A percentile compares a stretch with the other conserved stretches of the same genome.
Conservation (phyloP, 2,888 invertebrate genomes). For the Acleris emargana region DNA sequence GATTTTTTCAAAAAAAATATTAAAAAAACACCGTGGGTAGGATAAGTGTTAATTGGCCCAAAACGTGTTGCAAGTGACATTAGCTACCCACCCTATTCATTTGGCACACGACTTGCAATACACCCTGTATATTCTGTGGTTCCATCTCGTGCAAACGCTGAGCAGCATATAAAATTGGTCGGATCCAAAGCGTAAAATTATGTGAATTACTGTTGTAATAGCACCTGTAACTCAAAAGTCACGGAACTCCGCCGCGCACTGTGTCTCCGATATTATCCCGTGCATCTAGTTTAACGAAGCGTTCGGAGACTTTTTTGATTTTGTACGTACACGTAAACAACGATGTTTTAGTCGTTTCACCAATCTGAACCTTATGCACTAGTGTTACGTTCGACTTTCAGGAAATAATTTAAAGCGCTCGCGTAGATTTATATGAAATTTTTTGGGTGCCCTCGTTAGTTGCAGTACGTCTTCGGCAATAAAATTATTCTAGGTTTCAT, state of each 20-base stretch:
- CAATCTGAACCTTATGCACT: neutral
- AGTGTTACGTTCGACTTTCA: neutral
- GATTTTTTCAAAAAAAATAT: too few species aligned
- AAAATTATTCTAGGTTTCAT: constrained; percentile 16
- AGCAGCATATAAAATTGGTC: too few species aligned
- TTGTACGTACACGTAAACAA: neutral
- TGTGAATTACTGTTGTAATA: neutral
- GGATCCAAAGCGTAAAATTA: too few species aligned
- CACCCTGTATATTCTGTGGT: too few species aligned
- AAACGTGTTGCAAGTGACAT: too few species aligned
- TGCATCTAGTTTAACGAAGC: constrained; percentile 6
- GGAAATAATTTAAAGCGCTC: neutral
- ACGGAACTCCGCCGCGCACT: neutral
- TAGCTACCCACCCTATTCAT: too few species aligned
- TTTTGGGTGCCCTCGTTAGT: neutral
- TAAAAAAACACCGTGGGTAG: too few species aligned
- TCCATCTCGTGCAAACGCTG: too few species aligned
- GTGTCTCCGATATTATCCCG: neutral
- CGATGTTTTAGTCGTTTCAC: neutral
- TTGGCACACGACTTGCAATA: too few species aligned
- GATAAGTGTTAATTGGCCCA: too few species aligned
- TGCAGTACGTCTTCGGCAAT: constrained; percentile 1
- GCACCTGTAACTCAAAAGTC: neutral
- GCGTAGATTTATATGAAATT: neutral
- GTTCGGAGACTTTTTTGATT: neutral